Conservation (phyloP, 2,797 vertebrate genomes). For the Chelmon rostratus region DNA sequence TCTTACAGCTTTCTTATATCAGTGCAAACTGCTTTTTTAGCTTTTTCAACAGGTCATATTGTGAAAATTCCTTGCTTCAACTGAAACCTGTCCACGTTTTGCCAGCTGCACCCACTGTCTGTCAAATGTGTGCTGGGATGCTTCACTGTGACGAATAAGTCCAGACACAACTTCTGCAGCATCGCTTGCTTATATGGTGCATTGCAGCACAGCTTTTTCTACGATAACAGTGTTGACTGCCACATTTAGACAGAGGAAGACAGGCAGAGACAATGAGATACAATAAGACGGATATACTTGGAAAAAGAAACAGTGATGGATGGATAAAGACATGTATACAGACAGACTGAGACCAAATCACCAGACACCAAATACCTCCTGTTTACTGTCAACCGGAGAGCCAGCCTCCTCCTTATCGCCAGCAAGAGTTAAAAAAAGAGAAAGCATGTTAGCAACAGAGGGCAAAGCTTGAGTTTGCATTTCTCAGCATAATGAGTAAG, state of each 20-base stretch:
- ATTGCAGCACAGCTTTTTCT: conserved; percentile 14
- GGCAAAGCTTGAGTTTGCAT: conserved; percentile 29
- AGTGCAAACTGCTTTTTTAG: not conserved
- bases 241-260: conserved; percentile 22
- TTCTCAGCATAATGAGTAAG: conserved; percentile 52
- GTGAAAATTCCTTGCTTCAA: not conserved
- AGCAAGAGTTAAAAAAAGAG: conserved; percentile 76
- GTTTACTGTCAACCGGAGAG: conserved; percentile 83
- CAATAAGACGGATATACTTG: conserved; percentile 28
- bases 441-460: conserved; percentile 71
- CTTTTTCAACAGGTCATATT: not conserved
- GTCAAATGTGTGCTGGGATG: conserved; percentile 57
- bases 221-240: conserved; percentile 14
- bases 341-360: conserved; percentile 64
- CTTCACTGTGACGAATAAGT: conserved; percentile 11
- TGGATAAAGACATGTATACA: conserved; percentile 41
- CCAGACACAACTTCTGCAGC: conserved; percentile 31
- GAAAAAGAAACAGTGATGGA: conserved; percentile 27
- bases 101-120: conserved; percentile 4
- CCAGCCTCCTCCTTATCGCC: conserved; percentile 83
- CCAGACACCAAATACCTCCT: conserved; percentile 85
- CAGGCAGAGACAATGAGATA: conserved; percentile 32
- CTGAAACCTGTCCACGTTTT: not conserved
- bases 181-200: conserved; percentile 25
- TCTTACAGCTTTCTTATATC: not conserved